These are phyloP conservation scores for Mustela nigripes DNA, from an alignment of 2,113 vertebrate genomes.

Conservation along the genomic window DNA sequence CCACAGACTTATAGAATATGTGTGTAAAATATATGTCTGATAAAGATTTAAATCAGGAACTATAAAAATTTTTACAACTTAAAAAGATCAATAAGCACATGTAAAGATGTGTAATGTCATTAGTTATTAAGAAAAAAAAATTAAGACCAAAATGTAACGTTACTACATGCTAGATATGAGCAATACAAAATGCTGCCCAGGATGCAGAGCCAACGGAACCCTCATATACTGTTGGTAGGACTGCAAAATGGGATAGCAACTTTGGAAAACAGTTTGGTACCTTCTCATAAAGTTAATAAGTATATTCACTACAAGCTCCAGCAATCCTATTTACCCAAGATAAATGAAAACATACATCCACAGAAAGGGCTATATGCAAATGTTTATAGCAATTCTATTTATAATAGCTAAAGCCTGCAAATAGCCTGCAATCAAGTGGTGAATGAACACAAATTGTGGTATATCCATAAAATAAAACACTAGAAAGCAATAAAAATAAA, in stretches of 20 bases:
- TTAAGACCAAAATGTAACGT: neutral
- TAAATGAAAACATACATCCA: neutral
- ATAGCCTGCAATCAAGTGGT: neutral
- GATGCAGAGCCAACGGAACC: neutral
- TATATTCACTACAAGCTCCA: neutral
- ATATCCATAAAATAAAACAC: neutral
- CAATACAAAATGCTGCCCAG: neutral
- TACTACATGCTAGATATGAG: neutral
- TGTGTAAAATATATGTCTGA: neutral
- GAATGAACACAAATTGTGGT: neutral
- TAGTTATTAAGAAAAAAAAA: neutral
- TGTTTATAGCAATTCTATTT: slow-evolving; percentile 8
- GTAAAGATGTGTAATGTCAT: neutral
- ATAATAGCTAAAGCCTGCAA: neutral
- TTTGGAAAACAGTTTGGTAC: neutral
- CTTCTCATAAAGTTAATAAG: neutral
- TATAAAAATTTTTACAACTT: neutral
- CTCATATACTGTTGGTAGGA: neutral
- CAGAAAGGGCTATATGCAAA: neutral
- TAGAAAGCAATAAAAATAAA: slow-evolving; percentile 26
- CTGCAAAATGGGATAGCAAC: neutral
- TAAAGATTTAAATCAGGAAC: neutral
- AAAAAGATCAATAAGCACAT: neutral
- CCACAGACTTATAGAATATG: neutral
- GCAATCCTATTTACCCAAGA: neutral